phyloP scores from a whole-genome alignment of 1,140 invertebrate species.

The Dreissena rostriformis region DNA sequence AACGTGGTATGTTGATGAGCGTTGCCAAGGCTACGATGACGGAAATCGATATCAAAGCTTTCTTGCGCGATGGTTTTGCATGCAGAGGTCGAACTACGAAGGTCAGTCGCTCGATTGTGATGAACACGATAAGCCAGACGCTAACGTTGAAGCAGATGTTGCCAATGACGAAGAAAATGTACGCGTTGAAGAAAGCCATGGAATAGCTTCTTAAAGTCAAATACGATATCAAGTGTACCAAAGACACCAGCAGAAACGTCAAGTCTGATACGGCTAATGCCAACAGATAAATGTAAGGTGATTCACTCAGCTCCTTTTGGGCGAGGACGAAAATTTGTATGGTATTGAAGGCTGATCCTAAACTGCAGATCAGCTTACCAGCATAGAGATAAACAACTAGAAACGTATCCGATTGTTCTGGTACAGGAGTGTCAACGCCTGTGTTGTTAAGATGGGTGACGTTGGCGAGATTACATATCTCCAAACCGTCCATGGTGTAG shows the following conservation, averaged over 20 bases:
- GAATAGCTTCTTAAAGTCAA: not conserved
- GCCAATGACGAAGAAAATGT: constrained; percentile 28
- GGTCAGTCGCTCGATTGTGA: constrained; percentile 33
- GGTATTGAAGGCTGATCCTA: constrained; percentile 25
- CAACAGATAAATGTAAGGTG: constrained; percentile 32
- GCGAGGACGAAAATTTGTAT: constrained; percentile 13
- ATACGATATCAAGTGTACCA: constrained; percentile 20
- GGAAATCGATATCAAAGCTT: constrained; percentile 6
- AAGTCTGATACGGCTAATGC: constrained; percentile 37
- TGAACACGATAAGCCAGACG: constrained; percentile 30
- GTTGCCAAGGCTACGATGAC: constrained; percentile 4
- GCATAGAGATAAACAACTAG: not conserved
- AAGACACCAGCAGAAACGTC: not conserved
- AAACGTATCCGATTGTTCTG: too few relatives aligned
- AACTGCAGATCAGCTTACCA: constrained; percentile 21
- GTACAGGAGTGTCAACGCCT: too few relatives aligned
- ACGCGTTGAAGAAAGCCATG: constrained; percentile 26
- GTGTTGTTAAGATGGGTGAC: too few relatives aligned
- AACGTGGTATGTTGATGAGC: constrained; percentile 26
- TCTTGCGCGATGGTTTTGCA: constrained; percentile 10
- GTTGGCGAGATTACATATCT: too few relatives aligned
- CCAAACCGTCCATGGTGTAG: too few relatives aligned
- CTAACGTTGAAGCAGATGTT: constrained; percentile 39
- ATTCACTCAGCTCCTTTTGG: constrained; percentile 14
- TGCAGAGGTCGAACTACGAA: constrained; percentile 26